Evolutionary conservation across 2,888 invertebrate genomes (phyloP), one percentile per base, ranked within the genome.

Genomic region (Adineta ricciae): DNA sequence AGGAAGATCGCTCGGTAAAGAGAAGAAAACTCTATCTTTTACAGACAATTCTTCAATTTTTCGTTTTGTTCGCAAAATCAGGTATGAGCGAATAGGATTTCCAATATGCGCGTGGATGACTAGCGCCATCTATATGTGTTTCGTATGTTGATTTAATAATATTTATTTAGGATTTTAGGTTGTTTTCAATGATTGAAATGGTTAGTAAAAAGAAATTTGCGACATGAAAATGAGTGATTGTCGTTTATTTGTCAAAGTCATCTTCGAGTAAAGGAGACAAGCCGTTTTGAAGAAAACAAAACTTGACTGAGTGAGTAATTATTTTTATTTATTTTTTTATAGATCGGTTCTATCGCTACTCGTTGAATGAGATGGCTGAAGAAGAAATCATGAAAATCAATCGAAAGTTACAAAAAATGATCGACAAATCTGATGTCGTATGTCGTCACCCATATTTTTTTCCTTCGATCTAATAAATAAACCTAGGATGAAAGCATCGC

Each of bases 401-500:
- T 78, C 78, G 78, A 78, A 78, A 78, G 41, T 41, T 78, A 78
- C n/a, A 41, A 41, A 78, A 78, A 78, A 78, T 78, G 78, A 78
- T 78, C 19, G 24, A 38, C n/a, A 78, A 78, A 41, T 41, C 38
- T 3, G 78, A 41, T 8, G 24, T 78, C n/a, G 78, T 78, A n/a
- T 41, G 78, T n/a, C 41, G 46, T 46, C 46, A 46, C 5, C 11
- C 11, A 41, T 14, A 9, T 78, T 2, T 78, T 11, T n/a, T 1
- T 32, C 32, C 32, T 64, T 32, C 19, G 3, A 64, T 64, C 8
- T 46, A n/a, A n/a, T 11, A 36, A 32, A 36, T 27, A 32, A 19
- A 3, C n/a, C 24, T 78, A 78, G 78, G 85, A 85, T 36, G 85
- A 83, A 38, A 78, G 38, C 24, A 56, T 32, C 41, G 73, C 85